Evolutionary conservation across 2,888 invertebrate genomes (phyloP).

Genomic region (Drosophila anomelani): DNA sequence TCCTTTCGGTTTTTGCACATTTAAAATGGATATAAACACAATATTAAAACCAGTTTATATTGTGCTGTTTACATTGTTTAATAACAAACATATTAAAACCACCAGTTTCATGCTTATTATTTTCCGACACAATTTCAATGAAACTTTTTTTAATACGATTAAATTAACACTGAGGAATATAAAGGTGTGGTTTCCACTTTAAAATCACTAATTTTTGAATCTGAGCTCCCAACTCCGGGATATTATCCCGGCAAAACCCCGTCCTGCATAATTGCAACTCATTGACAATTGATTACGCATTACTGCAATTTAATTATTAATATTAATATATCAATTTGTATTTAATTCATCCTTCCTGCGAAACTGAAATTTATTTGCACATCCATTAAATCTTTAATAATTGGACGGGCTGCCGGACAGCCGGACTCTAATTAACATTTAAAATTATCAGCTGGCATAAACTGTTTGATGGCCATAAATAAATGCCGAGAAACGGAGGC

Average conservation of each 20-base stretch:
- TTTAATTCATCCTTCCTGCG: slow-evolving; percentile 40
- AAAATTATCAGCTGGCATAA: slow-evolving; percentile 64
- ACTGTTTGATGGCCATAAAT: slow-evolving; percentile 61
- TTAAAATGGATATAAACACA: not conserved
- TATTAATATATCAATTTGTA: slow-evolving; percentile 47
- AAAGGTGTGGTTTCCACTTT: slow-evolving; percentile 1
- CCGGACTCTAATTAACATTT: slow-evolving; percentile 62
- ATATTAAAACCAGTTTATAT: not conserved
- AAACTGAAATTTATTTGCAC: slow-evolving; percentile 31
- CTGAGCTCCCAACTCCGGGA: not conserved
- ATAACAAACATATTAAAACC: not conserved
- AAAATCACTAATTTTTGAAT: slow-evolving; percentile 5
- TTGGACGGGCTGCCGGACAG: slow-evolving; percentile 52
- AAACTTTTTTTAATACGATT: slow-evolving; percentile 1
- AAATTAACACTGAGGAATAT: not conserved
- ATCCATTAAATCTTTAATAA: slow-evolving; percentile 53
- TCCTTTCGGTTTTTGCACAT: not conserved
- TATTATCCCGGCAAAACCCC: not conserved
- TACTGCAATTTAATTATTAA: slow-evolving; percentile 43
- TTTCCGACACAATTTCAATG: not conserved
- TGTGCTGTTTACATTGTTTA: not conserved
- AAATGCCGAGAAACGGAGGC: slow-evolving; percentile 20
- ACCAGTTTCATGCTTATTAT: not conserved
- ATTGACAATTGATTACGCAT: slow-evolving; percentile 45
- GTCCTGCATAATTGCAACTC: slow-evolving; percentile 23